Base-by-base conservation (phyloP, 2,888 invertebrate genomes). In the Lysandra coridon region DNA sequence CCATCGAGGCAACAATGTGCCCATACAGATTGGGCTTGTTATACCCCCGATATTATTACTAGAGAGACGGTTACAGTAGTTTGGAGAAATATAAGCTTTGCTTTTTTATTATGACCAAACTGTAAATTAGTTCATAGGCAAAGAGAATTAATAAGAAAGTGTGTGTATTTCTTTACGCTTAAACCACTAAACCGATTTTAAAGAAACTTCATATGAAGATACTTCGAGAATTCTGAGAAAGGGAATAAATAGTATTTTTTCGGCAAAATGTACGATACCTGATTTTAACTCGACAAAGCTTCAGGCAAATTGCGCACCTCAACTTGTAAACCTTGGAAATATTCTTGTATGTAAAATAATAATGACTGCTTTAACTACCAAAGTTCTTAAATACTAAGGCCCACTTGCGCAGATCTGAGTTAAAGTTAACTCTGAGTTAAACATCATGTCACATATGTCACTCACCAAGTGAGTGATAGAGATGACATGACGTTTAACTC, bases 1-100 rank as follows among this genome's bases (percentile, higher is more conserved):
- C 69, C 69, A 69, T 69, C 69, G 33, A 37, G 14, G 37, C 33
- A 69, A 69, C 69, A 69, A 69, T 69, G 33, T 37, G 33, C 69
- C 69, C 69, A 69, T 69, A 37, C 69, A 69, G 12, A 30, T 37
- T 14, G 33, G 69, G 14, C 37, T 14, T 64, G 10, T 64, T 33
- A 33, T 33, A 33, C 69, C 69, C 69, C 69, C 30, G 64, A 64
- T 64, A 30, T 64, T 14, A 69, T 14, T 10, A 69, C 64, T 69
- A 33, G 69, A 69, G 14, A 37, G 5, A 14, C 69, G 64, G 30
- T 23, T 3, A 6, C 2, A 23, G 62, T 23, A 23, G 10, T 23
- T 62, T 62, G 62, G 2, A 62, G 7, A 30, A 62, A 17, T 60
- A 17, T 60, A 60, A n/a, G 14, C 4, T 4, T 60, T 10, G 40